Evolutionary conservation across 2,113 vertebrate species (phyloP).

Genomic region (Opisthocomus hoazin): DNA sequence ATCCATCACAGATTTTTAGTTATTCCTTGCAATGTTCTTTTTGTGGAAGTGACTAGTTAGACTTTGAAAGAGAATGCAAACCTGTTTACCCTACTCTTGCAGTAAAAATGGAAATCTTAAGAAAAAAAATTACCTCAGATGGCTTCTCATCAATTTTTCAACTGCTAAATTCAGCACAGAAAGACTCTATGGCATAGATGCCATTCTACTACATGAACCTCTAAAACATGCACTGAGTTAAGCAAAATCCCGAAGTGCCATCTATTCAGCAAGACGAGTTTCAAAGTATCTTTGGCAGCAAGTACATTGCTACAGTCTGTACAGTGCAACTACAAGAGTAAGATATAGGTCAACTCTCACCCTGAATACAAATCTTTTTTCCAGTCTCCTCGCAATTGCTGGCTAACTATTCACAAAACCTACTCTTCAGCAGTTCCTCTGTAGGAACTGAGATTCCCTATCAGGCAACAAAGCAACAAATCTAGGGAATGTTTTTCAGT

Average conservation of each 20-base stretch:
- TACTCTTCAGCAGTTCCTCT: background rate
- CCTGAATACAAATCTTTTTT: background rate
- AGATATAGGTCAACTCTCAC: background rate
- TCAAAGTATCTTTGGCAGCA: background rate
- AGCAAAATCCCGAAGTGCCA: background rate
- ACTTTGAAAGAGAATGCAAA: background rate
- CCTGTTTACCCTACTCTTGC: background rate
- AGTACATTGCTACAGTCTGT: background rate
- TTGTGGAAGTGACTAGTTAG: background rate
- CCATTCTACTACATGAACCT: background rate
- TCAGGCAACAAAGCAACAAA: background rate
- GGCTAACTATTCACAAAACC: background rate
- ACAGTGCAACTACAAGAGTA: background rate
- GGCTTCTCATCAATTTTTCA: background rate
- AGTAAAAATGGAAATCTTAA: background rate
- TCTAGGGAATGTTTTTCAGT: background rate
- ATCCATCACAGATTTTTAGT: background rate
- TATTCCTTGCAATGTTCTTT: background rate
- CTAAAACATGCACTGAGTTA: background rate
- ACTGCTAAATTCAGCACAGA: background rate
- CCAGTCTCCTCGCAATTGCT: background rate
- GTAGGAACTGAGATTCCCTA: background rate
- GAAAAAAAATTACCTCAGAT: background rate
- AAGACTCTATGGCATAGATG: background rate
- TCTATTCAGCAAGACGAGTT: background rate